Conservation (phyloP, 1,140 invertebrate species). For the Penaeus vannamei region DNA sequence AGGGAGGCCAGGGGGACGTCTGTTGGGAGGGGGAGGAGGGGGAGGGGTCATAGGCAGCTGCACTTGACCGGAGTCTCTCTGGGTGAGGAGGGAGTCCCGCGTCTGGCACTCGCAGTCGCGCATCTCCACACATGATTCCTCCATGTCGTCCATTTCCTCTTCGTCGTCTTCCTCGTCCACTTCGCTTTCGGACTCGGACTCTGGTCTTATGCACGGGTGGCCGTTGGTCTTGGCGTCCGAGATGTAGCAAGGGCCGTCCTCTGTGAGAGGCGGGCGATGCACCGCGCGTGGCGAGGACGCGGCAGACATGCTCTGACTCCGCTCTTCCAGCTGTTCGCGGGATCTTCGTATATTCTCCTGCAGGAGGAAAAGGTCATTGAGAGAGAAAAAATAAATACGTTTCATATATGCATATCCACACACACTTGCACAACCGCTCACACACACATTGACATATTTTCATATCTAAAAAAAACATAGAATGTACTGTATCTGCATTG, state of each 20-base stretch:
- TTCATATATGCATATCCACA: background rate
- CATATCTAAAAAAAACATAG: too few species aligned
- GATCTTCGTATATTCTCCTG: slow-evolving; percentile 87
- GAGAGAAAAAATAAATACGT: background rate
- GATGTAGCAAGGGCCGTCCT: slow-evolving; percentile 72
- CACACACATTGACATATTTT: too few species aligned
- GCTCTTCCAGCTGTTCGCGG: slow-evolving; percentile 72
- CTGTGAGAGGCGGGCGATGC: slow-evolving; percentile 39
- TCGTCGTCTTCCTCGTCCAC: slow-evolving; percentile 69
- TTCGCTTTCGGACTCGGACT: slow-evolving; percentile 66
- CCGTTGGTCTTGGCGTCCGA: slow-evolving; percentile 73
- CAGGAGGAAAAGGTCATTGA: slow-evolving; percentile 64
- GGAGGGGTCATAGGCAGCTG: slow-evolving; percentile 60
- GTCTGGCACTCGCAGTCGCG: slow-evolving; percentile 86
- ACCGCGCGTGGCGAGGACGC: slow-evolving; percentile 52
- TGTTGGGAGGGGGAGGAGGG: slow-evolving; percentile 66
- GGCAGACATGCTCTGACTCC: slow-evolving; percentile 51
- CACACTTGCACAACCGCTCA: background rate
- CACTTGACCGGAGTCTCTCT: slow-evolving; percentile 64
- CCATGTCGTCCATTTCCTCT: slow-evolving; percentile 68
- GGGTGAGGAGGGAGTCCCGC: slow-evolving; percentile 81
- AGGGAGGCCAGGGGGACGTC: slow-evolving; percentile 64
- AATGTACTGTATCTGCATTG: background rate
- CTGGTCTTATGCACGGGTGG: slow-evolving; percentile 71
- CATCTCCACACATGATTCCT: slow-evolving; percentile 76